Percentiles rank a stretch among this genome's conserved stretches.
Evolutionary conservation across 2,797 vertebrate genomes (phyloP).

Genomic region (Rhinoraja longicauda): DNA sequence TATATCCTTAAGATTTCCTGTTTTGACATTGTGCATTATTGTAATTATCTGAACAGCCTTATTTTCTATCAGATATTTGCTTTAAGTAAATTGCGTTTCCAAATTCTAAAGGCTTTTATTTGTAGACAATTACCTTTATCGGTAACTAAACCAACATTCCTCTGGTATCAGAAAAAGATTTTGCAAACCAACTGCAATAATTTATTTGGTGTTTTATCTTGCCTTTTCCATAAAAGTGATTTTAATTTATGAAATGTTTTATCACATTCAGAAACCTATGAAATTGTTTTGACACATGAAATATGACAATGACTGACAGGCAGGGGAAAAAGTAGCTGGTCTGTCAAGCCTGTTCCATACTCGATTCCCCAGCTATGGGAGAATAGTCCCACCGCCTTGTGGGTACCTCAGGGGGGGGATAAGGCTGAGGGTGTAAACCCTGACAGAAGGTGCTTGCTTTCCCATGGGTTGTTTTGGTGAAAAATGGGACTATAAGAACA

Average conservation of each 20-base stretch:
- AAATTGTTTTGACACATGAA: background rate
- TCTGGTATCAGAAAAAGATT: background rate
- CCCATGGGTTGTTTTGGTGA: too few relatives aligned
- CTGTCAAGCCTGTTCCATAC: too few relatives aligned
- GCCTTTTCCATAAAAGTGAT: background rate
- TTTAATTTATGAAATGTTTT: background rate
- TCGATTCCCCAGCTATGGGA: too few relatives aligned
- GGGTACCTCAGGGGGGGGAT: too few relatives aligned
- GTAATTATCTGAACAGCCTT: conserved; percentile 10
- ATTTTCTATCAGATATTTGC: conserved; percentile 23
- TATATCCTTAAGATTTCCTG: background rate
- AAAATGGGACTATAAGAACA: too few relatives aligned
- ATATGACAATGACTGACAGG: background rate
- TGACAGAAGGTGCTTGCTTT: too few relatives aligned
- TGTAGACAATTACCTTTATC: background rate
- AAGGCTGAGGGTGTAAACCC: too few relatives aligned
- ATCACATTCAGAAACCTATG: background rate
- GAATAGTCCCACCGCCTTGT: too few relatives aligned
- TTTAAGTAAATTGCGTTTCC: background rate
- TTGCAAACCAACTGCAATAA: background rate
- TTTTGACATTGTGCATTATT: background rate
- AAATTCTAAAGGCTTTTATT: background rate
- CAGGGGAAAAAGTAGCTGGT: background rate
- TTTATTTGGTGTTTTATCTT: background rate
- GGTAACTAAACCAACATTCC: background rate